Base-by-base conservation (phyloP, 2,888 invertebrate genomes). In the Lithophane semibrunnea region DNA sequence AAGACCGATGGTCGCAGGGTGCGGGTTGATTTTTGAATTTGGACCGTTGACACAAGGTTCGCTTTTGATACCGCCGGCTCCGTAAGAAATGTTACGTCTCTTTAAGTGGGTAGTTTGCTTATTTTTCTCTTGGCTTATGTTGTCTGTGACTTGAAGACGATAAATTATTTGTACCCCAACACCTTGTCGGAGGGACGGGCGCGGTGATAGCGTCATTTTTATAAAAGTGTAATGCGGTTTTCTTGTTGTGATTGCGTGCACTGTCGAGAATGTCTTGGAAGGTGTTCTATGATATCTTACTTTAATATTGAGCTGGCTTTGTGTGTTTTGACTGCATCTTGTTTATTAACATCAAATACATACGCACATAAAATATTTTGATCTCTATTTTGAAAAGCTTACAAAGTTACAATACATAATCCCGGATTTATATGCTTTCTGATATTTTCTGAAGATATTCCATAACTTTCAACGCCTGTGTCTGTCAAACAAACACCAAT, bases 101-200 rank as follows among this genome's bases (percentile, higher is more conserved):
- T 93, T 93, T 94, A 94, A 95, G 94, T 94, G 93, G 94, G 93
- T 95, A 95, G 95, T 96, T 96, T 95, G 95, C 93, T 96, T 96
- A 96, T 96, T 96, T 95, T 96, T 95, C 94, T 93, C 92, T 91
- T 91, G 92, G 94, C 94, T 95, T 95, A 94, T 94, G 93, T 94
- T 96, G 96, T 95, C 95, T 94, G 94, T 93, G 91, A 93, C 92
- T 90, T 90, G 94, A 91, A 91, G 92, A 94, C 94, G 90, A 96
- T 96, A 96, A 96, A 96, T 96, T 96, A 96, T 96, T 95, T 95
- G 95, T 91, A 89, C 92, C 95, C 94, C 95, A 95, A 95, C 96
- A 96, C 95, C 96, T 96, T 93, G 94, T 92, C 89, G 91, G 83
- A 90, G 94, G 93, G 92, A 89, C 89, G 90, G 90, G 87, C 86